Base-by-base conservation (phyloP, 2,888 invertebrate genomes). In the Himalopsyche kuldschensis region DNA sequence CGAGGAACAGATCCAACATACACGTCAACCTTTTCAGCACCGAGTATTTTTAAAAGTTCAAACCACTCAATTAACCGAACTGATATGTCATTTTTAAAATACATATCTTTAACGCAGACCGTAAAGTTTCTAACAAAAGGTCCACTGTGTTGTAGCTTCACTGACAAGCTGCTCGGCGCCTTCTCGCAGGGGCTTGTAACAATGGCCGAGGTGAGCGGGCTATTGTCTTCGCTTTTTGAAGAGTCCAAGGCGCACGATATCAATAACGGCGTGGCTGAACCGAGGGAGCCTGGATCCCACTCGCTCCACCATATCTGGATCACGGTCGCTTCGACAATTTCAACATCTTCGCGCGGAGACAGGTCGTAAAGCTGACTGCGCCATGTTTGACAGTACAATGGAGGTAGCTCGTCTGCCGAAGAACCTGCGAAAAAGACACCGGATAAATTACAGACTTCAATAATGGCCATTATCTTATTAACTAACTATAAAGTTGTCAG, bases 51-150 rank as follows among this genome's bases (percentile, higher is more conserved):
- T 87, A 94, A 93, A 0, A 93, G 91, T 89, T 95, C 95, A 83
- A 96, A 91, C 95, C 96, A 96, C 88, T 95, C 95, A 3, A 95
- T 89, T 78, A 96, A 88, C 81, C 90, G 91, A 32, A 89, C 90
- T 4, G 94, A 93, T 78, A 94, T 92, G 87, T 95, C 94, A 86
- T 91, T 91, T 78, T 91, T 88, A 87, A 95, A 95, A 87, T 93
- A 92, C 89, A 96, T 89, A 81, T 95, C 95, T 89, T 95, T 95
- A 1, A 95, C 94, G 88, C 95, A 96, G 75, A 95, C 90, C 15
- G 94, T 94, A 87, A 95, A 94, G 55, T 90, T 90, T 87, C 90
- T 88, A 86, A 88, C 88, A 81, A 87, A 88, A 81, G 86, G 82
- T 81, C 85, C 85, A 46, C 83, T 82, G 17, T 90, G 79, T 27